A percentile compares a stretch with the other conserved stretches of the same genome.
Evolutionary conservation across 1,140 invertebrate species (phyloP).

Genomic region (Temnothorax longispinosus): DNA sequence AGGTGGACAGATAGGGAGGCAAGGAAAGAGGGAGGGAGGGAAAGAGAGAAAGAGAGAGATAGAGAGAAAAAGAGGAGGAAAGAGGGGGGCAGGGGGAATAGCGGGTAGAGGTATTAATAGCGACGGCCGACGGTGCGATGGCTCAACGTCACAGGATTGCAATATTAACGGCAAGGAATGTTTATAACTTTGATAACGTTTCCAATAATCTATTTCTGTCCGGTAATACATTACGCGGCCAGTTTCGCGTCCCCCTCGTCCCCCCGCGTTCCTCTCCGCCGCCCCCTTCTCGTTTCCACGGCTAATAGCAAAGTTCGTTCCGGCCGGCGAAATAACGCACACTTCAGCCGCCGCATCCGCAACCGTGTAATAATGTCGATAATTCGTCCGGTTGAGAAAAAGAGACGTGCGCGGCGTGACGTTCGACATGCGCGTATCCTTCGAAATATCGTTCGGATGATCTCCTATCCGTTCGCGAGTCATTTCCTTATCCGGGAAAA

Average conservation of each 20-base stretch:
- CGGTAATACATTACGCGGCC: slow-evolving; percentile 72
- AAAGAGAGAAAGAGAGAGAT: slow-evolving; percentile 10
- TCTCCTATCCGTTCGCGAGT: neutral
- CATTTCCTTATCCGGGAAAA: slow-evolving; percentile 6
- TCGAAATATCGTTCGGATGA: slow-evolving; percentile 22
- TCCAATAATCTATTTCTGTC: slow-evolving; percentile 73
- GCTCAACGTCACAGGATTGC: slow-evolving; percentile 52
- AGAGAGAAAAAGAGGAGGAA: neutral
- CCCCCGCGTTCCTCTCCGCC: no score
- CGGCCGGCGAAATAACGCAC: slow-evolving; percentile 62
- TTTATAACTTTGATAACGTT: slow-evolving; percentile 75
- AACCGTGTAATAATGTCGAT: slow-evolving; percentile 60
- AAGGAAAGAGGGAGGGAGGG: slow-evolving; percentile 18
- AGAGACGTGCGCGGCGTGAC: neutral
- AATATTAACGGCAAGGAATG: slow-evolving; percentile 71
- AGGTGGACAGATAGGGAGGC: slow-evolving; percentile 10
- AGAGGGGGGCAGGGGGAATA: neutral
- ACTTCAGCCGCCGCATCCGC: slow-evolving; percentile 59
- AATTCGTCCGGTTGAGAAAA: slow-evolving; percentile 61
- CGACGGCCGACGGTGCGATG: slow-evolving; percentile 33
- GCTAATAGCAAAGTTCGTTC: slow-evolving; percentile 74
- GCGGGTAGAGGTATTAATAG: slow-evolving; percentile 65
- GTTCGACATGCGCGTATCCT: slow-evolving; percentile 11
- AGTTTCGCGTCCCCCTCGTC: slow-evolving; percentile 56
- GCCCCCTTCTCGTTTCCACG: neutral